Evolutionary conservation across 2,797 vertebrate genomes (phyloP), one percentile per base, ranked within the genome.

Genomic region (Emydoidea blandingii): DNA sequence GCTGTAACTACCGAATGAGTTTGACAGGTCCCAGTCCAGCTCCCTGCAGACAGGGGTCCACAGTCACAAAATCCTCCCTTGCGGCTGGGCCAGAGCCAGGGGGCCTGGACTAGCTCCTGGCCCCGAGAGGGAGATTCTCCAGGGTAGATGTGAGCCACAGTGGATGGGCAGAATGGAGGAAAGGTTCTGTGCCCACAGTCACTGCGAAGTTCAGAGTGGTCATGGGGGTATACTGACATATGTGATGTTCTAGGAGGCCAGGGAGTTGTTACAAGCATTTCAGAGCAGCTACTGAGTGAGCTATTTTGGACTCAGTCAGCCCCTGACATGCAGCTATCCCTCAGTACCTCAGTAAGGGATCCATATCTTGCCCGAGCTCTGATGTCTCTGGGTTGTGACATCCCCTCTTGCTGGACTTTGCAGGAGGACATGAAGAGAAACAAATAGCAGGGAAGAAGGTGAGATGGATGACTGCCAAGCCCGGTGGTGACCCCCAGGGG

Each of bases 361-460:
- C 5, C 1, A 2, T 81, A 47, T 84, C 31, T 2, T 12, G 87
- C 54, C 80, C 25, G 79, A 88, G 37, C 31, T 9, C 21, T 41
- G 21, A 27, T 72, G 37, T 41, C 15, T 68, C 52, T 90, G 90
- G 83, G 62, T 31, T 15, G 57, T 6, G 29, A 31, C 12, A 27
- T 21, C 5, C 4, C 1, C 41, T 88, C 11, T 27, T 3, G 3
- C 14, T 44, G 10, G 56, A 54, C 52, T 87, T 85, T 0, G 6
- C 5, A 27, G 62, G 50, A 91, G 92, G 9, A 41, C 72, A 89
- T 84, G 23, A 1, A 57, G 94, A 88, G 85, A 27, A 8, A 62
- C 59, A 62, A 62, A 19, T 68, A 68, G 34, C 12, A 72, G 79
- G 90, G 23, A 7, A 4, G 3, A 57, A 78, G 14, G 57, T 19